Conservation (phyloP, 2,888 invertebrate species). For the Frankliniella intonsa region DNA sequence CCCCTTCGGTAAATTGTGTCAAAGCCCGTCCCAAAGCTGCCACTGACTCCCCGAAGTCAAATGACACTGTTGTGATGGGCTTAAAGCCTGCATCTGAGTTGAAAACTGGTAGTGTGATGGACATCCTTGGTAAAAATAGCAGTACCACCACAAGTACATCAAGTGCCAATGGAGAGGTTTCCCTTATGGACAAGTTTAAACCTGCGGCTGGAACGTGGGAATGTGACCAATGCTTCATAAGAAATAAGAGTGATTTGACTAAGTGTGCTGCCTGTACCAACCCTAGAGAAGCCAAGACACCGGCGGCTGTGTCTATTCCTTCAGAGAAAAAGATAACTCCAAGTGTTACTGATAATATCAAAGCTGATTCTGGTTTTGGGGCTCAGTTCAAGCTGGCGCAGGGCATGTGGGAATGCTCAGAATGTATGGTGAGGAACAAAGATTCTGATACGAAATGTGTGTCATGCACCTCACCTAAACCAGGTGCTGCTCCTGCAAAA, state of each 20-base stretch:
- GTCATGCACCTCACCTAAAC: constrained; percentile 52
- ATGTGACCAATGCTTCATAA: constrained; percentile 59
- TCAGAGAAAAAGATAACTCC: not conserved
- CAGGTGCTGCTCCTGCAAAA: constrained; percentile 38
- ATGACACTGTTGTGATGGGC: constrained; percentile 29
- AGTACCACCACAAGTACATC: constrained; percentile 8
- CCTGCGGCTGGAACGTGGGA: constrained; percentile 58
- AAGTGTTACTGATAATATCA: not conserved
- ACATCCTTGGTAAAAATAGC: constrained; percentile 44
- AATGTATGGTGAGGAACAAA: constrained; percentile 56
- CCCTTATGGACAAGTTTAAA: constrained; percentile 49
- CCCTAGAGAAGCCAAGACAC: constrained; percentile 33
- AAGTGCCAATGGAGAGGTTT: constrained; percentile 30
- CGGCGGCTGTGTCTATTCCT: constrained; percentile 29
- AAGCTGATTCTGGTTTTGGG: constrained; percentile 33
- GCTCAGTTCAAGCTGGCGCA: constrained; percentile 34
- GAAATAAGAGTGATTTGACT: constrained; percentile 50
- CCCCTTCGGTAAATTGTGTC: not conserved
- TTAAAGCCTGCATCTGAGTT: constrained; percentile 41
- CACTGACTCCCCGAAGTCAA: not conserved
- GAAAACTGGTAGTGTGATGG: constrained; percentile 49
- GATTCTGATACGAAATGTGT: constrained; percentile 49
- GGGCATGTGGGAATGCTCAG: constrained; percentile 54
- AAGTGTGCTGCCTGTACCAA: constrained; percentile 56
- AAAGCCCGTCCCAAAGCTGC: not conserved